Base-by-base conservation (phyloP, 2,888 invertebrate species). In the Margaritifera margaritifera region DNA sequence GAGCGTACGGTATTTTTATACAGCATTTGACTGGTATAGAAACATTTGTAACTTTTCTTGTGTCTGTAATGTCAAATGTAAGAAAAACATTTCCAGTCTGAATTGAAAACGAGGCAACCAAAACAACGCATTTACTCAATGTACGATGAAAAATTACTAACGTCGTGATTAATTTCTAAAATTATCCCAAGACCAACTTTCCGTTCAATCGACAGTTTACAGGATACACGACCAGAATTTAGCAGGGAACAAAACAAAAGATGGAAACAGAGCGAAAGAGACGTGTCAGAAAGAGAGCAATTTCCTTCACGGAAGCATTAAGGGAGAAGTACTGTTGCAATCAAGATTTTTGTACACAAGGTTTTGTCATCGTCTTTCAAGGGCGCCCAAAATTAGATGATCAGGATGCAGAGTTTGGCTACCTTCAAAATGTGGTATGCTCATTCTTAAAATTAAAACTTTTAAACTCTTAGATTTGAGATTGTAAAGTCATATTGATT, bases 351-450 rank as follows among this genome's bases (percentile, higher is more conserved):
- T 60, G 69, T 27, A 70, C 73, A 22, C 64, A 66, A 52, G 77
- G 75, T 24, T 80, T 79, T 71, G 75, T 82, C 11, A 83, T 84
- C 24, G 78, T 81, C 20, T 76, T 84, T 59, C 69, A 73, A n/a
- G 81, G 81, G 2, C 79, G 70, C 63, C 84, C 82, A 59, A 80
- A 69, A 55, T 78, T 79, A 57, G 81, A 73, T 53, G 80, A 71
- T 59, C 69, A 71, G n/a, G 76, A 78, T 18, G 84, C 84, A 8
- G 85, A 86, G 59, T 73, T 86, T n/a, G 84, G 75, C 15, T 83
- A 82, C 63, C 71, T 86, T 20, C 73, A 81, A 64, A 86, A 84
- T 75, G 80, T 84, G 69, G 84, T 84, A 72, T 73, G 81, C 31
- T 3, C 57, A 27, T 51, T 42, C 6, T 20, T 5, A 18, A 24